A percentile compares a stretch with the other conserved stretches of the same genome.
phyloP scores from a whole-genome alignment of 1,140 invertebrate species.

The Chymomyza costata region DNA sequence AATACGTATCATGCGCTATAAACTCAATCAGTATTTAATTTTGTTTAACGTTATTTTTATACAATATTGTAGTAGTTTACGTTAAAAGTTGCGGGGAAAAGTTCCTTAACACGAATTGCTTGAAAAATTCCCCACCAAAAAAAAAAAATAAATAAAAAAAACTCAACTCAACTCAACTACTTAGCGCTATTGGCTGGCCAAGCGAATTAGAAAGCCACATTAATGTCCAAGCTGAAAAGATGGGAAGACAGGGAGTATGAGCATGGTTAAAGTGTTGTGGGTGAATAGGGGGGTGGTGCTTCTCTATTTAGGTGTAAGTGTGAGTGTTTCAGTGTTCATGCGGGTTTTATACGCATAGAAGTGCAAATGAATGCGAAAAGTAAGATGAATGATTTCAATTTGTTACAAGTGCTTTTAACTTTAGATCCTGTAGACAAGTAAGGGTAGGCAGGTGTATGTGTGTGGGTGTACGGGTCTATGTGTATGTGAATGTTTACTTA shows the following conservation, averaged over 20 bases:
- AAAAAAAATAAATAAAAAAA: too few relatives aligned
- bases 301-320: neutral
- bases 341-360: slow-evolving; percentile 4
- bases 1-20: too few relatives aligned
- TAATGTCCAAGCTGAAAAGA: too few relatives aligned
- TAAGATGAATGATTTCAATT: slow-evolving; percentile 72
- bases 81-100: too few relatives aligned
- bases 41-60: too few relatives aligned
- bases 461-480: slow-evolving; percentile 15
- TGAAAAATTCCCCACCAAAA: too few relatives aligned
- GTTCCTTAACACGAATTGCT: too few relatives aligned
- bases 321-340: slow-evolving; percentile 9
- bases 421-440: slow-evolving; percentile 41
- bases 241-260: too few relatives aligned
- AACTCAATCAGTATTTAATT: too few relatives aligned
- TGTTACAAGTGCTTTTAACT: slow-evolving; percentile 71
- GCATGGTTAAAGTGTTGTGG: neutral
- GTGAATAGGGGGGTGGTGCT: neutral
- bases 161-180: slow-evolving; percentile 28
- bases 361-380: slow-evolving; percentile 64
- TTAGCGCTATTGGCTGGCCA: slow-evolving; percentile 40
- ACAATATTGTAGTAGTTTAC: too few relatives aligned
- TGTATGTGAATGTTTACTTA: slow-evolving; percentile 47
- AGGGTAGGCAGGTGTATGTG: slow-evolving; percentile 6
- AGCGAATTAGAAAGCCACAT: slow-evolving; percentile 37